Conservation (phyloP, 2,113 vertebrate genomes). For the Urocitellus parryii region DNA sequence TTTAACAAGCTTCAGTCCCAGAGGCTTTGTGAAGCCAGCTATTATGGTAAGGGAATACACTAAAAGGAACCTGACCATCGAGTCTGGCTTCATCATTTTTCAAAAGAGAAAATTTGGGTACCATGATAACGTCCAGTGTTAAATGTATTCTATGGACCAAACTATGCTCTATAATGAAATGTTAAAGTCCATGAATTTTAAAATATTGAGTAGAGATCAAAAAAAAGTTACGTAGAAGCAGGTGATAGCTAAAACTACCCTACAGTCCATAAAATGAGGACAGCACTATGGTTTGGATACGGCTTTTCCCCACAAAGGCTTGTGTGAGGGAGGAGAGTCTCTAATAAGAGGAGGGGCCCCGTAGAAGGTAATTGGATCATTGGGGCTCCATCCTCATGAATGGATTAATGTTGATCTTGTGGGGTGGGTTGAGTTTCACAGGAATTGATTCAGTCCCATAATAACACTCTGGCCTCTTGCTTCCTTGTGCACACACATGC, state of each 20-base stretch:
- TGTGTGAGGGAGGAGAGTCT: not conserved
- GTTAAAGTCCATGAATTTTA: not conserved
- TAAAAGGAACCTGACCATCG: not conserved
- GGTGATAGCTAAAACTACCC: not conserved
- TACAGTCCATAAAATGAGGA: not conserved
- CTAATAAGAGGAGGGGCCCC: not conserved
- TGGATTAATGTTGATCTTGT: not conserved
- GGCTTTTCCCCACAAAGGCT: not conserved
- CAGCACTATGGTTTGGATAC: not conserved
- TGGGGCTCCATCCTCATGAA: too few relatives aligned
- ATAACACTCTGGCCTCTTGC: not conserved
- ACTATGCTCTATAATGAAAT: not conserved
- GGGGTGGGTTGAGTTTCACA: not conserved
- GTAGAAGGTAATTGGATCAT: not conserved
- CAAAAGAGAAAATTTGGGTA: not conserved
- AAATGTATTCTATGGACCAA: not conserved
- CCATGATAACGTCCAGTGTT: not conserved
- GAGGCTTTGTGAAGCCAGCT: not conserved
- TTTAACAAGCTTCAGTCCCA: not conserved
- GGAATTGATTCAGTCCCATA: not conserved
- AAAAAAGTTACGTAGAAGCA: not conserved
- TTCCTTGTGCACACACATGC: not conserved
- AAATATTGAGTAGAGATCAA: not conserved
- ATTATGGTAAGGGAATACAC: not conserved
- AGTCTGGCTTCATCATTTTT: not conserved